A percentile compares a stretch with the other conserved stretches of the same genome.
Conservation (phyloP, 2,888 invertebrate species). For the Agrenia bidenticulata region DNA sequence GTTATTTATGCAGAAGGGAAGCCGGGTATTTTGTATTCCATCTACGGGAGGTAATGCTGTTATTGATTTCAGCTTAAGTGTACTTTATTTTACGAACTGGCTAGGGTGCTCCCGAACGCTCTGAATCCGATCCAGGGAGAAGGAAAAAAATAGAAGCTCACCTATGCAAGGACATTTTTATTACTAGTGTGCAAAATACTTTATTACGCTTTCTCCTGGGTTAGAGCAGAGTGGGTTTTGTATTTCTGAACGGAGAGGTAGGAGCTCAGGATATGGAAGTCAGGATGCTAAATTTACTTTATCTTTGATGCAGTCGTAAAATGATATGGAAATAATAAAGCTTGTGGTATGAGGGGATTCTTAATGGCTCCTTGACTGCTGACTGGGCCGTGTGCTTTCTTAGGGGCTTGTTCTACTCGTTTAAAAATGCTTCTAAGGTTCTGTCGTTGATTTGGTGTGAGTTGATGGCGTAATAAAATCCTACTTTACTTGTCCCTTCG, state of each 20-base stretch:
- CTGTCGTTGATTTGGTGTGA: too few species aligned
- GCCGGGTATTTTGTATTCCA: constrained; percentile 20
- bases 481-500: too few species aligned
- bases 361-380: too few species aligned
- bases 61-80: constrained; percentile 23
- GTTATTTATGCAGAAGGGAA: constrained; percentile 17
- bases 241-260: too few species aligned
- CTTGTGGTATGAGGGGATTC: too few species aligned
- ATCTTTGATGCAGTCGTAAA: constrained; percentile 18
- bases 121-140: background rate
- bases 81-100: background rate
- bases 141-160: background rate
- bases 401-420: too few species aligned
- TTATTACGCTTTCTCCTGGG: constrained; percentile 11
- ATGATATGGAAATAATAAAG: constrained; percentile 19
- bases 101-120: too few species aligned
- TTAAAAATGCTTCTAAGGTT: too few species aligned
- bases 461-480: too few species aligned
- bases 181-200: constrained; percentile 8
- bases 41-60: constrained; percentile 15
- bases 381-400: too few species aligned
- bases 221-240: too few species aligned
- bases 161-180: constrained; percentile 11
- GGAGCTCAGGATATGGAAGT: too few species aligned
- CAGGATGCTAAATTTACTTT: constrained; percentile 8